phyloP scores from a whole-genome alignment of 1,140 invertebrate genomes.

The Chionoecetes opilio region DNA sequence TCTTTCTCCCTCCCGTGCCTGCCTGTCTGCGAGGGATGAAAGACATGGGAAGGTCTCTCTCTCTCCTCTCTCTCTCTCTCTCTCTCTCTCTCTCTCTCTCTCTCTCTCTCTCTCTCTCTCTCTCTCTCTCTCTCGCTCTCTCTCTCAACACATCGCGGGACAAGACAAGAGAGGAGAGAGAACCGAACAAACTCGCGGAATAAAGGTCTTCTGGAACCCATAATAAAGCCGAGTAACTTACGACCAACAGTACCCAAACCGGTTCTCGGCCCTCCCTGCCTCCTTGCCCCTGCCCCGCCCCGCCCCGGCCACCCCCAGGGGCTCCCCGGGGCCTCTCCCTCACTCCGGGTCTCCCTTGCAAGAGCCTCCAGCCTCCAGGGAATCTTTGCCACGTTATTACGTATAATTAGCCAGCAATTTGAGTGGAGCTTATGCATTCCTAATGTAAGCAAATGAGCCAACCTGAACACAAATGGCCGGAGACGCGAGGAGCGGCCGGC shows the following conservation, averaged over 20 bases:
- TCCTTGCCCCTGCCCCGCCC: conserved; percentile 39
- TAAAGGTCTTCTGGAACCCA: conserved; percentile 45
- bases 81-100: neutral
- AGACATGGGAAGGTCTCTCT: neutral
- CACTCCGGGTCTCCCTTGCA: conserved; percentile 48
- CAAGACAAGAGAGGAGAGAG: conserved; percentile 47
- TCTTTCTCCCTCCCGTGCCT: neutral
- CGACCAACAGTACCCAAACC: conserved; percentile 69
- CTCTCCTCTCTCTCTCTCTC: conserved; percentile 7
- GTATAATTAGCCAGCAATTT: conserved; percentile 78
- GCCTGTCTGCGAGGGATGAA: neutral
- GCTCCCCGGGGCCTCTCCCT: conserved; percentile 2
- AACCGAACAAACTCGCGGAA: conserved; percentile 45
- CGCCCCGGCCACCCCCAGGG: neutral
- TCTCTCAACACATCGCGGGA: neutral
- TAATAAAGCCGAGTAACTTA: conserved; percentile 69
- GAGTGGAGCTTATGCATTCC: conserved; percentile 78
- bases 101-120: neutral
- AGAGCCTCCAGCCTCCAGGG: conserved; percentile 60
- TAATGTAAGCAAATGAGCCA: conserved; percentile 77
- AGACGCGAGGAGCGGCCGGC: conserved; percentile 54
- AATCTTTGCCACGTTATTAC: conserved; percentile 76
- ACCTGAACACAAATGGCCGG: conserved; percentile 71
- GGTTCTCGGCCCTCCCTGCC: conserved; percentile 44
- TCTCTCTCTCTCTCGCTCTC: neutral